phyloP scores from a whole-genome alignment of 2,888 invertebrate genomes.

The Archips crataeganus region DNA sequence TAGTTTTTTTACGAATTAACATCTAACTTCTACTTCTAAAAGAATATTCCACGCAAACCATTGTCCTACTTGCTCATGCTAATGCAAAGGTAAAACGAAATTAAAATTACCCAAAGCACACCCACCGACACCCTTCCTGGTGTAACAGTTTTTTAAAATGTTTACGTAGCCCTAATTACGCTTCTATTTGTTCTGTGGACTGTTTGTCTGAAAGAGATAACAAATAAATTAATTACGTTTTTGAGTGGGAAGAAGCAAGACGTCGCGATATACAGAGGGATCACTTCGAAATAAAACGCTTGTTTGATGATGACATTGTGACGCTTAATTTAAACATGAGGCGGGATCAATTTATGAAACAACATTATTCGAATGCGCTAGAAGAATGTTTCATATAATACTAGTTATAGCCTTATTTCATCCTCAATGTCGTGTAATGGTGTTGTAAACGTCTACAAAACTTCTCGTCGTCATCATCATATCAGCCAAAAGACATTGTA shows the following conservation, averaged over 20 bases:
- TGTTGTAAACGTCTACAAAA: too few relatives aligned
- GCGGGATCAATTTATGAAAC: too few relatives aligned
- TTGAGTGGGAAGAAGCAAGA: conserved; percentile 9
- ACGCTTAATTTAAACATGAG: too few relatives aligned
- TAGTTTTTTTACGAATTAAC: not conserved
- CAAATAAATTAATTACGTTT: conserved; percentile 40
- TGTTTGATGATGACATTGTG: not conserved
- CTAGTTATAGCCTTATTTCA: too few relatives aligned
- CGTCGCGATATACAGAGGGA: not conserved
- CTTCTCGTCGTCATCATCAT: too few relatives aligned
- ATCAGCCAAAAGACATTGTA: too few relatives aligned
- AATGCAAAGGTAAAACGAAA: conserved; percentile 23
- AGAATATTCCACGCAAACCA: too few relatives aligned
- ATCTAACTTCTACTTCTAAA: too few relatives aligned
- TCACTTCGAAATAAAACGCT: conserved; percentile 6
- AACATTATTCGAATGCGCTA: too few relatives aligned
- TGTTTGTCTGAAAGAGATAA: conserved; percentile 35
- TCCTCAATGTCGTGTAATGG: too few relatives aligned
- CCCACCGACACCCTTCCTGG: conserved; percentile 6
- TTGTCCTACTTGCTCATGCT: conserved; percentile 1
- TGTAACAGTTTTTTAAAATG: conserved; percentile 37
- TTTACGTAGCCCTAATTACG: conserved; percentile 36
- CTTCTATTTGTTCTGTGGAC: conserved; percentile 31
- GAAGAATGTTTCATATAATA: too few relatives aligned
- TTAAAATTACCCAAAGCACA: conserved; percentile 22